These are phyloP conservation scores for Pegoplata infirma DNA, from an alignment of 2,888 invertebrate species.

Conservation along the genomic window DNA sequence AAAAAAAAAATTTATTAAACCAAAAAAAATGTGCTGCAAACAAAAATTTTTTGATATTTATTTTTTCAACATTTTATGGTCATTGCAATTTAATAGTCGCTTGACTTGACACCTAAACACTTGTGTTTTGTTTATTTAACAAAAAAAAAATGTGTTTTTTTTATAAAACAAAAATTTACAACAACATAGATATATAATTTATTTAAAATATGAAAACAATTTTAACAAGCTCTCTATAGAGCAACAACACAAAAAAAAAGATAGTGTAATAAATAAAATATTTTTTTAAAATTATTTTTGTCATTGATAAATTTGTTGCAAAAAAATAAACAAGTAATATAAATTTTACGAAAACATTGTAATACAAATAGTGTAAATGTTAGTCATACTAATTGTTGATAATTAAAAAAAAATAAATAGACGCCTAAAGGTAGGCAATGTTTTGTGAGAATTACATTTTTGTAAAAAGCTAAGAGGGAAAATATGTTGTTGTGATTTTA, in stretches of 20 bases:
- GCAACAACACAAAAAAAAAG: slow-evolving; percentile 2
- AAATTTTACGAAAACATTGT: neutral
- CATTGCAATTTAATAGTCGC: slow-evolving; percentile 46
- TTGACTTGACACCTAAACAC: slow-evolving; percentile 38
- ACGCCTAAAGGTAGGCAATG: too few relatives aligned
- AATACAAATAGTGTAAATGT: neutral
- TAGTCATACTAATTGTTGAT: neutral
- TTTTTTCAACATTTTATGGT: slow-evolving; percentile 16
- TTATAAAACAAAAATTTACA: neutral
- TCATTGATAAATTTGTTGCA: slow-evolving; percentile 19
- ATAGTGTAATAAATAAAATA: neutral
- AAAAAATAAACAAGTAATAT: neutral
- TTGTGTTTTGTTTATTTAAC: slow-evolving; percentile 9
- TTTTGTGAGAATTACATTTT: too few relatives aligned
- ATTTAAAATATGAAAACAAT: slow-evolving; percentile 8
- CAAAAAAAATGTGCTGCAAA: slow-evolving; percentile 5
- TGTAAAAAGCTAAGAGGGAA: too few relatives aligned
- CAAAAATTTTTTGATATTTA: slow-evolving; percentile 5
- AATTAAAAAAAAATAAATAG: neutral
- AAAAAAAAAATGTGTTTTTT: neutral
- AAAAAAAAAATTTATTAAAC: neutral
- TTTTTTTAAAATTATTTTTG: neutral
- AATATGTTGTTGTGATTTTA: too few relatives aligned
- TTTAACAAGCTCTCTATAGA: slow-evolving; percentile 18
- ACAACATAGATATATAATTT: neutral